Conservation (phyloP, 2,113 vertebrate genomes). For the Onychostruthus taczanowskii region DNA sequence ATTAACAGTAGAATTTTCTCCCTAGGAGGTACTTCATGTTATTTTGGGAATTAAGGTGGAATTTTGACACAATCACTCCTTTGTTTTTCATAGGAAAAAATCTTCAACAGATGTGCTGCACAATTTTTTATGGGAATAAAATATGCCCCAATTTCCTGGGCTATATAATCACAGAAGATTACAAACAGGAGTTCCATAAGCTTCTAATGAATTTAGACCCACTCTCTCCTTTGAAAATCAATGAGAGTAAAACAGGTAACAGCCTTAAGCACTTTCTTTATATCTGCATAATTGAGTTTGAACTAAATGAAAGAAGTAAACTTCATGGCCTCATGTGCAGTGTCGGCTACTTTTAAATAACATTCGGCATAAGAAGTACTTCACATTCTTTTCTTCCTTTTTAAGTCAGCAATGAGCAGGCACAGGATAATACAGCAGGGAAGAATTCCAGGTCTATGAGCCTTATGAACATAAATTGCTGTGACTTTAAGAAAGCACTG, state of each 20-base stretch:
- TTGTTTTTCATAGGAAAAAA: neutral
- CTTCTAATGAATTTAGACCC: neutral
- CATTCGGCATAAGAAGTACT: neutral
- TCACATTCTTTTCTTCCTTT: neutral
- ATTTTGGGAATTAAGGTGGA: neutral
- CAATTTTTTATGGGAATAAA: neutral
- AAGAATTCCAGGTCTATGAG: neutral
- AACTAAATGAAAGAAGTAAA: conserved; percentile 19
- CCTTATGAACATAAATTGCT: neutral
- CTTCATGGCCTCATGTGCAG: neutral
- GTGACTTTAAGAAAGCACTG: neutral
- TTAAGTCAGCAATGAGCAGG: neutral
- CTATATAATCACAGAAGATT: neutral
- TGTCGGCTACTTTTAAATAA: neutral
- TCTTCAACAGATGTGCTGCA: neutral
- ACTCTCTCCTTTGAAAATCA: neutral
- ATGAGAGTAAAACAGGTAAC: conserved; percentile 6
- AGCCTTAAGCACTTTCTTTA: neutral
- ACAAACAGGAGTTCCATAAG: neutral
- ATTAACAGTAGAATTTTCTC: neutral
- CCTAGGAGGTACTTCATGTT: neutral
- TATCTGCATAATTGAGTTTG: conserved; percentile 4
- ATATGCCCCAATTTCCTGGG: neutral
- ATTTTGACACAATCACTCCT: neutral
- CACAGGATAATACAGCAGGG: neutral